These are phyloP conservation scores for Myrmophylax atrothorax DNA, from an alignment of 2,113 vertebrate genomes.

Conservation along the genomic window DNA sequence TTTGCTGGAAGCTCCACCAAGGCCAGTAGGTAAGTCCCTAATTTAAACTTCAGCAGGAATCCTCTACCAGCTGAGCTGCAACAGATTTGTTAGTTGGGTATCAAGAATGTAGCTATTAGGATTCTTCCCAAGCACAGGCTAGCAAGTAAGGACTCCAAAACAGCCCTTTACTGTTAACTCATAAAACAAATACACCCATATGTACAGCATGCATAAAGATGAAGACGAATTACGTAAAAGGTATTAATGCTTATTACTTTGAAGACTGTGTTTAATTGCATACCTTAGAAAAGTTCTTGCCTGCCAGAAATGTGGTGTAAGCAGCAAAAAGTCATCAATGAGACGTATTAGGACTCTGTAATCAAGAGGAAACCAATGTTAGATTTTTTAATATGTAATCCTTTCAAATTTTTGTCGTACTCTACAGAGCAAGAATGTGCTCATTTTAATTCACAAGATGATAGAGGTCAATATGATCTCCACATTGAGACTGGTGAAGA, in stretches of 20 bases:
- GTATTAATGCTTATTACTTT: background rate
- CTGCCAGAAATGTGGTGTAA: conserved; percentile 84
- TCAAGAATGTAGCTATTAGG: background rate
- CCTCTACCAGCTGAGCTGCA: background rate
- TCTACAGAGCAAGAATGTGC: background rate
- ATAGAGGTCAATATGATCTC: background rate
- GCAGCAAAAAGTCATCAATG: conserved; percentile 92
- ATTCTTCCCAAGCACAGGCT: background rate
- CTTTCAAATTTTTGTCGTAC: background rate
- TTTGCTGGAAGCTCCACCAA: background rate
- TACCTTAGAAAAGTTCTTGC: conserved; percentile 89
- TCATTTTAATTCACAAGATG: background rate
- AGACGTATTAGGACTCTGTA: conserved; percentile 88
- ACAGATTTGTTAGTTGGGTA: background rate
- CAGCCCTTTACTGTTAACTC: background rate
- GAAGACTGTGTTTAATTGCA: background rate
- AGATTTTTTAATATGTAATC: background rate
- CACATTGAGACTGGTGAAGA: background rate
- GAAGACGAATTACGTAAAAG: background rate
- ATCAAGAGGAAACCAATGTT: background rate
- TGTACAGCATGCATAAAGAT: background rate
- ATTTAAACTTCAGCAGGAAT: background rate
- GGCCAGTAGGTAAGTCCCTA: background rate
- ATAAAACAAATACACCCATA: background rate
- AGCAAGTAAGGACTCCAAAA: background rate